These are phyloP conservation scores for Lordiphosa andalusiaca DNA, from an alignment of 2,888 invertebrate genomes.

Conservation along the genomic window DNA sequence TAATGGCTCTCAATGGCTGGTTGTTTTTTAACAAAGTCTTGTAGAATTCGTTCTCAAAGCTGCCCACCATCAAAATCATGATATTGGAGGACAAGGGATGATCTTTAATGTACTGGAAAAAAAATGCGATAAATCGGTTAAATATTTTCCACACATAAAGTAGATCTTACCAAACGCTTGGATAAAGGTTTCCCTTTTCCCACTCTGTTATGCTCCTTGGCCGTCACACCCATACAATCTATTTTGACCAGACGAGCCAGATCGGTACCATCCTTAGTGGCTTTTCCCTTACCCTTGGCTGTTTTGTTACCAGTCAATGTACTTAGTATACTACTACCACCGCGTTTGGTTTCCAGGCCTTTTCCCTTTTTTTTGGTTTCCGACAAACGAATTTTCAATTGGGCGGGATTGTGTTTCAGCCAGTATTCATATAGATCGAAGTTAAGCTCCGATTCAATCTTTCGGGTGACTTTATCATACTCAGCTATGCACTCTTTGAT, in stretches of 20 bases:
- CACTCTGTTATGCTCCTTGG: slow-evolving; percentile 56
- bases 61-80: slow-evolving; percentile 63
- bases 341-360: slow-evolving; percentile 14
- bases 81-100: slow-evolving; percentile 51
- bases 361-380: slow-evolving; percentile 10
- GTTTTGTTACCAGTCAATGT: background rate
- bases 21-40: slow-evolving; percentile 40
- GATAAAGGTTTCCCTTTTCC: slow-evolving; percentile 43
- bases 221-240: slow-evolving; percentile 29
- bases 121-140: background rate
- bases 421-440: slow-evolving; percentile 51
- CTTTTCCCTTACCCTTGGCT: slow-evolving; percentile 16
- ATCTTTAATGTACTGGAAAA: slow-evolving; percentile 63
- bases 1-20: slow-evolving; percentile 65
- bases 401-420: slow-evolving; percentile 40
- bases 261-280: slow-evolving; percentile 30
- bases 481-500: slow-evolving; percentile 37
- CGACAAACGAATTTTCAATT: slow-evolving; percentile 22
- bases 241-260: slow-evolving; percentile 22
- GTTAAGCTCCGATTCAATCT: slow-evolving; percentile 39
- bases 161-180: slow-evolving; percentile 52
- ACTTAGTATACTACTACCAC: background rate
- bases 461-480: slow-evolving; percentile 25
- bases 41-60: slow-evolving; percentile 49
- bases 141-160: too few species aligned